Base-by-base conservation (phyloP, 2,797 vertebrate genomes). In the Myotis pilosus region DNA sequence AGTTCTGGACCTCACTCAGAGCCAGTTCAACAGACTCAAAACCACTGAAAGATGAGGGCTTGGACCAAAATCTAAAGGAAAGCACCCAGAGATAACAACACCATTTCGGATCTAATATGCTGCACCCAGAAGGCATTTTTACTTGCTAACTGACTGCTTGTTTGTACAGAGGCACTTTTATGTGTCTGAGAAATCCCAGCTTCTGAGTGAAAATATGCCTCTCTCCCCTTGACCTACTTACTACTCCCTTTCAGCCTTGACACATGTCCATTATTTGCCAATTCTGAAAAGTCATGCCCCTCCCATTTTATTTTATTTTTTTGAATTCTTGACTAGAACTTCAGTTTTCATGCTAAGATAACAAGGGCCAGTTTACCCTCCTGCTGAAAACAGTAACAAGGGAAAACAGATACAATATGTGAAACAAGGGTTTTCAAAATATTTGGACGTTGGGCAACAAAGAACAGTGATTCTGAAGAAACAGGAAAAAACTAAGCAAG, bases 301-400 rank as follows among this genome's bases (percentile, higher is more conserved):
- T 69, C 6, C 20, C 22, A 64, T 53, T 92, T 86, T 85, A 68
- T 33, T 81, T 75, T 55, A 57, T 83, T 90, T 75, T 85, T 28
- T 84, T 51, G 55, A 95, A 88, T 49, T 96, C 69, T 71, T 85
- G 44, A 71, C 72, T 82, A 84, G 66, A 93, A 30, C 11, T 60
- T 74, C 4, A 78, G 57, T 13, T 93, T 96, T 33, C 44, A 92
- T 91, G 53, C 89, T 28, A 47, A 76, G n/a, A 20, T 33, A 86
- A 28, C 22, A 57, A 71, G 20, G 83, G 7, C 16, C 49, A 83
- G 49, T 33, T 81, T 80, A 76, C n/a, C 20, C 30, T 64, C 17
- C 60, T 68, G 53, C 20, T 22, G 69, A 8, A 87, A 92, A 86
- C 25, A 91, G 74, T 17, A 71, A 74, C 23, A 92, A 92, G 23